Conservation (phyloP, 2,888 invertebrate genomes). For the Patella pellucida region DNA sequence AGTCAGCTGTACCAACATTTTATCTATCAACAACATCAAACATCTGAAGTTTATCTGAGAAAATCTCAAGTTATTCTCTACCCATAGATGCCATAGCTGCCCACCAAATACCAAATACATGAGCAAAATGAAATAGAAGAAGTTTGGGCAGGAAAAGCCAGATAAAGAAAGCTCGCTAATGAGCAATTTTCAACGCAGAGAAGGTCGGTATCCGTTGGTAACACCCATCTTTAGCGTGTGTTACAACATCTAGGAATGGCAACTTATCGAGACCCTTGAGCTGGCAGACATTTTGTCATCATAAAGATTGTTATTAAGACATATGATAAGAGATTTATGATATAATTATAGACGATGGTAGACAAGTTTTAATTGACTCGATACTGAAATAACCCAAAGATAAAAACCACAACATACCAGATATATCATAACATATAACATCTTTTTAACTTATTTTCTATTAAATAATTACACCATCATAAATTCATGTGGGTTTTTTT, state of each 20-base stretch:
- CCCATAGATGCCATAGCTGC: not conserved
- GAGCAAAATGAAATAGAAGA: conserved; percentile 19
- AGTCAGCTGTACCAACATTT: too few species aligned
- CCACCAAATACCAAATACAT: conserved; percentile 17
- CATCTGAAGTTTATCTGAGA: too few species aligned
- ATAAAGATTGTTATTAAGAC: not conserved
- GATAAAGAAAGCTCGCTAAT: conserved; percentile 18
- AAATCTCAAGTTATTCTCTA: not conserved
- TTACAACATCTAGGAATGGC: not conserved
- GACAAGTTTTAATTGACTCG: not conserved
- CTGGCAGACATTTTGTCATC: not conserved
- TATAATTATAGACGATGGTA: not conserved
- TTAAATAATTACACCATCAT: too few species aligned
- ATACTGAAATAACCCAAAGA: too few species aligned
- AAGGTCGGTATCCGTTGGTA: not conserved
- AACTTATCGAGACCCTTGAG: not conserved
- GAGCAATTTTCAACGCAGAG: conserved; percentile 17
- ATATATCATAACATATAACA: too few species aligned
- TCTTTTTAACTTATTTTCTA: too few species aligned
- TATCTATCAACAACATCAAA: too few species aligned
- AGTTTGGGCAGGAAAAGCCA: not conserved
- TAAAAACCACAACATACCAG: too few species aligned
- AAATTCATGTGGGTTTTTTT: too few species aligned
- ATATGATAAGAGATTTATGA: not conserved
- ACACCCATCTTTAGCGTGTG: conserved; percentile 12